Evolutionary conservation across 1,140 invertebrate species (phyloP).

Genomic region (Microplitis demolitor): DNA sequence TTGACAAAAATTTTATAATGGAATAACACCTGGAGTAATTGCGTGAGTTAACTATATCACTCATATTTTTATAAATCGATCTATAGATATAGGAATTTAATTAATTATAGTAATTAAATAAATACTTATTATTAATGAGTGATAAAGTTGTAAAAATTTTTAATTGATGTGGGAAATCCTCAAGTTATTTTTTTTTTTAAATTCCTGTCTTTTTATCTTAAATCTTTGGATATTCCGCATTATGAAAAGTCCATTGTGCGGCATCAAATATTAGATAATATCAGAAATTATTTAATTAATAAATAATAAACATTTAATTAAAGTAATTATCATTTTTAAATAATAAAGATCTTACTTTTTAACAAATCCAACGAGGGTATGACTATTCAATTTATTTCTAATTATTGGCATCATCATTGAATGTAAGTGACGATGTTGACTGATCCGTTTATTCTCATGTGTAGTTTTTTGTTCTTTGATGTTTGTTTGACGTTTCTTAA

Average conservation of each 20-base stretch:
- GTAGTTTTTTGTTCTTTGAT: constrained; percentile 35
- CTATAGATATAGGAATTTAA: neutral
- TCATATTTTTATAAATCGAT: neutral
- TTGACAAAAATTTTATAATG: neutral
- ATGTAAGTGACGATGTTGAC: neutral
- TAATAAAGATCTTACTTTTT: constrained; percentile 45
- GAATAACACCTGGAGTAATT: neutral
- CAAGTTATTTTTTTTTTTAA: constrained; percentile 4
- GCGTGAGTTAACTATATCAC: neutral
- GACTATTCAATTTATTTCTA: constrained; percentile 48
- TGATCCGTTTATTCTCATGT: constrained; percentile 27
- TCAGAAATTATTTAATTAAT: neutral
- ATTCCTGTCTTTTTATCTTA: neutral
- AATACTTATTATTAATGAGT: constrained; percentile 8
- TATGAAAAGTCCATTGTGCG: constrained; percentile 1
- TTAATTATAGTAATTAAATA: constrained; percentile 4
- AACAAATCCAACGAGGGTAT: constrained; percentile 45
- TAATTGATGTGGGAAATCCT: constrained; percentile 32
- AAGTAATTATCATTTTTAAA: neutral
- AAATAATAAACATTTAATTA: neutral
- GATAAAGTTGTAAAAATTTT: constrained; percentile 42
- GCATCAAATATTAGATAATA: neutral
- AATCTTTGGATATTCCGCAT: neutral
- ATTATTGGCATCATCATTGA: constrained; percentile 33
- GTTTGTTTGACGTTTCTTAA: constrained; percentile 45